Percentiles rank a stretch among this genome's conserved stretches.
phyloP scores from a whole-genome alignment of 2,113 vertebrate genomes.

The Sarotherodon lohbergeri region DNA sequence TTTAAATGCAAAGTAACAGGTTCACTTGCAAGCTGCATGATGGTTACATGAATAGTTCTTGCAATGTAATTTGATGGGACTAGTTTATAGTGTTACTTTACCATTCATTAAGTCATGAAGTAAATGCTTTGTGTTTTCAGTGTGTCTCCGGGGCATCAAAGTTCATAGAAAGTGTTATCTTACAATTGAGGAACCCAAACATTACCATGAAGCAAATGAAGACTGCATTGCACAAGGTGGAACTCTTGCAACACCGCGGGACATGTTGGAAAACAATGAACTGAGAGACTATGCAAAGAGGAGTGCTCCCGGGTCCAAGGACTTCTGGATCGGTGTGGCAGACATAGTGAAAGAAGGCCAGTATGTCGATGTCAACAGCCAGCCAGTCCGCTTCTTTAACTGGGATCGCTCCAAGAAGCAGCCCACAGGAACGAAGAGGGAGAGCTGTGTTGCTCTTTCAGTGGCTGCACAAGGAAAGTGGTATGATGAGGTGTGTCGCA shows the following conservation, averaged over 20 bases:
- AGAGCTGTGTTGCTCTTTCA: conserved; percentile 87
- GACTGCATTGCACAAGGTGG: conserved; percentile 95
- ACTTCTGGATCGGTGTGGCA: conserved; percentile 92
- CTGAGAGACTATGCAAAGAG: conserved; percentile 84
- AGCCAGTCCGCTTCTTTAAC: conserved; percentile 81
- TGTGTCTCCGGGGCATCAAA: conserved; percentile 93
- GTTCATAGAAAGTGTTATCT: conserved; percentile 91
- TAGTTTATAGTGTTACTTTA: background rate
- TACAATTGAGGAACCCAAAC: conserved; percentile 78
- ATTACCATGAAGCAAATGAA: conserved; percentile 93
- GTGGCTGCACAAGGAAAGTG: conserved; percentile 87
- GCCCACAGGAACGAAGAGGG: conserved; percentile 85
- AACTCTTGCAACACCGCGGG: conserved; percentile 84
- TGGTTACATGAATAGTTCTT: background rate
- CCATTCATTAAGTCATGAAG: background rate
- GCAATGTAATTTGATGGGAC: background rate
- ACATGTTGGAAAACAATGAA: conserved; percentile 77
- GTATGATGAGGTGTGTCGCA: conserved; percentile 87
- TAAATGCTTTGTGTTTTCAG: conserved; percentile 71
- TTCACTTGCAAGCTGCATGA: background rate
- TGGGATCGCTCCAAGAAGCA: conserved; percentile 86
- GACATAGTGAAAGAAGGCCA: conserved; percentile 89
- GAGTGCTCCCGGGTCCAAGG: conserved; percentile 74
- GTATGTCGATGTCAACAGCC: conserved; percentile 90
- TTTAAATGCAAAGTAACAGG: background rate